A percentile compares a stretch with the other conserved stretches of the same genome.
Evolutionary conservation across 1,140 invertebrate species (phyloP).

Genomic region (Leptoteleia sp.): DNA sequence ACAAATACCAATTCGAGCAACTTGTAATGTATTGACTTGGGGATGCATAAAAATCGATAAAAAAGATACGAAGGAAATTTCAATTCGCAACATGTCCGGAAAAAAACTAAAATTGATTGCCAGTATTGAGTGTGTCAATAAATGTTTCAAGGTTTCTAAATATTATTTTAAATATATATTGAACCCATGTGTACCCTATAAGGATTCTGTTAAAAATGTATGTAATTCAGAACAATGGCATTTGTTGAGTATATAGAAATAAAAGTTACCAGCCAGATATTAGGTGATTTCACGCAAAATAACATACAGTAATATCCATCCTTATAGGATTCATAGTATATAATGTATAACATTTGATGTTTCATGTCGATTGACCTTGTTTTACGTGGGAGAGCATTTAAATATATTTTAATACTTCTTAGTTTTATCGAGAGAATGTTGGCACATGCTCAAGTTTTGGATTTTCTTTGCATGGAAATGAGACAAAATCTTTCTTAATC

Average conservation of each 20-base stretch:
- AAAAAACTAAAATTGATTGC: slow-evolving; percentile 79
- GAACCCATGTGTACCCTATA: too few relatives aligned
- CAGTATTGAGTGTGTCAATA: slow-evolving; percentile 70
- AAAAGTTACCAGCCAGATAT: too few relatives aligned
- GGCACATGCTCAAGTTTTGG: slow-evolving; percentile 61
- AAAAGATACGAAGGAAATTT: slow-evolving; percentile 78
- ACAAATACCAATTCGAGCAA: slow-evolving; percentile 79
- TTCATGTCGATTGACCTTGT: too few relatives aligned
- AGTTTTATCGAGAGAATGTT: slow-evolving; percentile 74
- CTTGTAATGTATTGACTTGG: slow-evolving; percentile 80
- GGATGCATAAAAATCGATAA: slow-evolving; percentile 80
- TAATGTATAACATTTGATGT: too few relatives aligned
- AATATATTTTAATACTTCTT: slow-evolving; percentile 21
- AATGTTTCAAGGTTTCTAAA: slow-evolving; percentile 72
- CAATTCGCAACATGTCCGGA: slow-evolving; percentile 79
- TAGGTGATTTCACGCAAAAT: too few relatives aligned
- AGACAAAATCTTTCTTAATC: slow-evolving; percentile 77
- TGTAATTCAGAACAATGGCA: too few relatives aligned
- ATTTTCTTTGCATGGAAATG: slow-evolving; percentile 77
- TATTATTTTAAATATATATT: too few relatives aligned
- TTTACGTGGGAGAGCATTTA: too few relatives aligned
- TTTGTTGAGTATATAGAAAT: too few relatives aligned
- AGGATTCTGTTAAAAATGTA: too few relatives aligned
- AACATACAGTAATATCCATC: too few relatives aligned
- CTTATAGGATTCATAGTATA: too few relatives aligned